Evolutionary conservation across 2,113 vertebrate genomes (phyloP).

Genomic region (Pomatostomus ruficeps): DNA sequence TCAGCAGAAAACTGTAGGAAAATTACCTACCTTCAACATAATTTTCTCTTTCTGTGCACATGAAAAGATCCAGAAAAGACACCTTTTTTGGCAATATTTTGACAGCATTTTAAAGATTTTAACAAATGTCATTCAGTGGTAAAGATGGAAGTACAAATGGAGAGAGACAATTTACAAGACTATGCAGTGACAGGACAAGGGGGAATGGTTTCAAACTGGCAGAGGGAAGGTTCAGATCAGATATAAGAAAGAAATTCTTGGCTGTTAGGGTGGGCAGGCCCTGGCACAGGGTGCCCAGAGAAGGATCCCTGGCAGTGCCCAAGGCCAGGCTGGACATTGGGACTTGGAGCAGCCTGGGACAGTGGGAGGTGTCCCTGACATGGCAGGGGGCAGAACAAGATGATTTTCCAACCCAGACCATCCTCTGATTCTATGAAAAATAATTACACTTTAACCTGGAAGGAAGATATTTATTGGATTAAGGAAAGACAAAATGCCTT

Average conservation of each 20-base stretch:
- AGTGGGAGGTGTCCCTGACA: background rate
- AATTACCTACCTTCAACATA: background rate
- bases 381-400: background rate
- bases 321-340: background rate
- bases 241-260: background rate
- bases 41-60: background rate
- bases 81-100: background rate
- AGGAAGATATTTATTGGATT: background rate
- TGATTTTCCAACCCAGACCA: background rate
- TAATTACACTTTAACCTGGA: background rate
- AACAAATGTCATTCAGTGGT: rapidly evolving
- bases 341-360: rapidly evolving
- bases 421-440: background rate
- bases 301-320: background rate
- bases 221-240: background rate
- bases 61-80: background rate
- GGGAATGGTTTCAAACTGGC: background rate
- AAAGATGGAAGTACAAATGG: background rate
- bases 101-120: background rate
- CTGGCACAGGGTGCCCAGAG: background rate
- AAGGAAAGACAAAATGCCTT: background rate
- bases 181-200: background rate
- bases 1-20: background rate
- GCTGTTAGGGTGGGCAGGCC: rapidly evolving
- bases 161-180: too few species aligned